phyloP scores from a whole-genome alignment of 2,113 vertebrate genomes.

The Cardinalis cardinalis region DNA sequence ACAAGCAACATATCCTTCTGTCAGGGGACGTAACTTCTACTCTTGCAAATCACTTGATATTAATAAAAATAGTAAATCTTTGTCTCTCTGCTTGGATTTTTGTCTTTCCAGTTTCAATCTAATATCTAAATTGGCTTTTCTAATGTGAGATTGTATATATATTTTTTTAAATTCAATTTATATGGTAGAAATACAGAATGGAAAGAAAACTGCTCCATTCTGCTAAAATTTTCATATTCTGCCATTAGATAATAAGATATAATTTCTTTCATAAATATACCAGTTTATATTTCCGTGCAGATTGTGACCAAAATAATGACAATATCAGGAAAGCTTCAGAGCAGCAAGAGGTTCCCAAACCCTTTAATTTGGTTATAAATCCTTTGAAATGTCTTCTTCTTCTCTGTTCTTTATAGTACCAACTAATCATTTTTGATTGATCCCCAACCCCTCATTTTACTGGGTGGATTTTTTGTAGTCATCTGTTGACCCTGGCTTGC shows the following conservation, averaged over 20 bases:
- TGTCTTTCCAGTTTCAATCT: background rate
- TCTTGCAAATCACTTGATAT: background rate
- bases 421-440: background rate
- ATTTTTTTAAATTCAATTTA: background rate
- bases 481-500: background rate
- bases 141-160: background rate
- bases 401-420: background rate
- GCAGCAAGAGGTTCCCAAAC: background rate
- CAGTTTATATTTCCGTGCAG: background rate
- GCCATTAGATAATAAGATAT: background rate
- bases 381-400: background rate
- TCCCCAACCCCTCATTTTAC: background rate
- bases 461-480: background rate
- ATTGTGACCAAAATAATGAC: background rate
- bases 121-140: background rate
- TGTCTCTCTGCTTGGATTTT: background rate
- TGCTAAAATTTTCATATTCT: background rate
- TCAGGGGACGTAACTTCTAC: background rate
- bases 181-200: background rate
- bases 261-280: background rate
- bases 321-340: background rate
- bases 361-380: background rate
- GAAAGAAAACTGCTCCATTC: background rate
- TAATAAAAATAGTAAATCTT: background rate
- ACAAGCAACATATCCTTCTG: background rate